Evolutionary conservation across 2,113 vertebrate genomes (phyloP), one percentile per base, ranked within the genome.

Genomic region (Seriola quinqueradiata): DNA sequence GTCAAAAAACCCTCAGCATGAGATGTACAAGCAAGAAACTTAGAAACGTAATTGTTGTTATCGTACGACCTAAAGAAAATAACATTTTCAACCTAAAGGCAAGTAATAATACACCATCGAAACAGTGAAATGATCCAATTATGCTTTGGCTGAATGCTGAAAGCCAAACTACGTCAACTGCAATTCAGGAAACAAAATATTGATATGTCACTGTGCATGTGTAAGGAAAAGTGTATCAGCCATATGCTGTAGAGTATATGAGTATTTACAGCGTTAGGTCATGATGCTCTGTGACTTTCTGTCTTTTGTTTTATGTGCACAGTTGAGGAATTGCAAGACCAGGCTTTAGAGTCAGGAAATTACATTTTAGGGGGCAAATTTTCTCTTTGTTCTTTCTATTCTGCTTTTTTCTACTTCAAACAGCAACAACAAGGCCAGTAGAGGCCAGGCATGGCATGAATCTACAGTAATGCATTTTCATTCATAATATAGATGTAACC

Each of bases 281-380:
- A 44, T 70, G 70, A 83, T 17, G 55, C n/a, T 21, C 17, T 16
- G 17, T 34, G 23, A 80, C 59, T 80, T 80, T 73, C 79, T 28
- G 32, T 75, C 50, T 23, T 63, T 64, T 23, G 48, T 77, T 79
- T 66, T 48, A 72, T 34, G 23, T 68, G 21, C 36, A 66, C 58
- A 72, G 60, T 48, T 50, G 17, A 71, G 54, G 58, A 66, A 87
- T 72, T 78, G 34, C 48, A 8, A 55, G 23, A 54, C 17, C 14
- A 16, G 38, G 55, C 42, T 58, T 59, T 23, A 2, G 23, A 70
- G 10, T 59, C 75, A 84, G 88, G 77, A 88, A 88, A 84, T 88
- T 2, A 0, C 19, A 83, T 72, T 78, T 64, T 59, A 16, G 10
- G 42, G 48, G 70, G 12, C 1, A 17, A 25, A 42, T 17, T 25